Conservation (phyloP, 1,140 invertebrate species). For the Aradophagus sp. region DNA sequence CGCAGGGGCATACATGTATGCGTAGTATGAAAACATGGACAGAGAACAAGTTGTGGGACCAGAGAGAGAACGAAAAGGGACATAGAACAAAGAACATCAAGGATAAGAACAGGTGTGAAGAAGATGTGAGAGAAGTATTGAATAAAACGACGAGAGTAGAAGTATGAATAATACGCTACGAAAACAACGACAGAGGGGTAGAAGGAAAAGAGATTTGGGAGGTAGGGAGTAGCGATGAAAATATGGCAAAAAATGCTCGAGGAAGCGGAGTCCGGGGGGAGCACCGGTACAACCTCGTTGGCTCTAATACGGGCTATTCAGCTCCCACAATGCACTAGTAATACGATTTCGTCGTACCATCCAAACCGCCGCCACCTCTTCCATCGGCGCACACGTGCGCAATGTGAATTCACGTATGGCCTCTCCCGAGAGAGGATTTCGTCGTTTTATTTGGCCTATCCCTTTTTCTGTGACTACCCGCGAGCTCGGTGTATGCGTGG, state of each 20-base stretch:
- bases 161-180: no score
- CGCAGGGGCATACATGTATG: no score
- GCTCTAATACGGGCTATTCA: conserved; percentile 72
- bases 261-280: conserved; percentile 15
- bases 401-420: conserved; percentile 46
- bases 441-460: conserved; percentile 46
- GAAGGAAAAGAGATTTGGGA: no score
- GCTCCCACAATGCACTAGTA: conserved; percentile 72
- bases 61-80: no score
- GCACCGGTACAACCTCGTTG: conserved; percentile 67
- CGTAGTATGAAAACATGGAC: no score
- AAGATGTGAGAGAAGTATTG: no score
- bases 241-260: conserved; percentile 34
- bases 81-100: no score
- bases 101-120: no score
- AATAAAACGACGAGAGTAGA: no score
- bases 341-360: conserved; percentile 67
- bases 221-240: no score
- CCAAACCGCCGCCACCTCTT: conserved; percentile 27
- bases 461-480: conserved; percentile 37
- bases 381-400: conserved; percentile 36
- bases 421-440: conserved; percentile 32
- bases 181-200: no score
- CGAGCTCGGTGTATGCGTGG: conserved; percentile 19
- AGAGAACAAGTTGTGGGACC: no score